These are phyloP conservation scores for Lepus timidus DNA, from an alignment of 2,113 vertebrate species.

Conservation along the genomic window DNA sequence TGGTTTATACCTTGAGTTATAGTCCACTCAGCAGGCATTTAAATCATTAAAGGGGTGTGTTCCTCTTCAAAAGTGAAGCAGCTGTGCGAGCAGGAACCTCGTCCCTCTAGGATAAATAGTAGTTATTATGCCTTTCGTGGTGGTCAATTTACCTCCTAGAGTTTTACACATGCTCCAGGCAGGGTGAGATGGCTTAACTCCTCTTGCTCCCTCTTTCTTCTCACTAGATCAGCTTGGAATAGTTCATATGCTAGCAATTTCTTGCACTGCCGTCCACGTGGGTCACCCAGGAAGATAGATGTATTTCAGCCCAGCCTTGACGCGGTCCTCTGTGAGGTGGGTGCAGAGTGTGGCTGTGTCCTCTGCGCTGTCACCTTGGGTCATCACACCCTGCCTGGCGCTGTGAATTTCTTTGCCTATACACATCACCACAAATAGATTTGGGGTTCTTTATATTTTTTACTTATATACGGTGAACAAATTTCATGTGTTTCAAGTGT, in stretches of 20 bases:
- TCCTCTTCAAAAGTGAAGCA: constrained; percentile 45
- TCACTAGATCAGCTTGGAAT: constrained; percentile 9
- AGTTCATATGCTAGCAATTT: constrained; percentile 35
- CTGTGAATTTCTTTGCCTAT: background rate
- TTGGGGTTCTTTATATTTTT: too few species aligned
- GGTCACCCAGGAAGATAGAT: background rate
- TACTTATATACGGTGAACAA: too few species aligned
- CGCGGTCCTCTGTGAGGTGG: background rate
- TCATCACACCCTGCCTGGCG: background rate
- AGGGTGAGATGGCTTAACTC: background rate
- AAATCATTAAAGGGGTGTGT: constrained; percentile 52
- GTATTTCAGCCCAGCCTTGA: background rate
- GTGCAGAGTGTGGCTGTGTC: too few species aligned
- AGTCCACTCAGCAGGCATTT: constrained; percentile 64
- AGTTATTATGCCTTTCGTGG: constrained; percentile 26
- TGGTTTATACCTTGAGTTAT: constrained; percentile 47
- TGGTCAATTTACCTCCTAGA: constrained; percentile 6
- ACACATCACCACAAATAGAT: too few species aligned
- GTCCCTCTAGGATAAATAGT: background rate
- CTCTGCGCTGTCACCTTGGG: background rate
- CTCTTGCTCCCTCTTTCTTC: constrained; percentile 17
- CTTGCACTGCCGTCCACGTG: constrained; percentile 5
- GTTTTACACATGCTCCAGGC: constrained; percentile 16
- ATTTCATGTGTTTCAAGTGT: too few species aligned
- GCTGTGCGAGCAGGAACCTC: constrained; percentile 14